Evolutionary conservation across 1,140 invertebrate genomes (phyloP).

Genomic region (Halictus rubicundus): DNA sequence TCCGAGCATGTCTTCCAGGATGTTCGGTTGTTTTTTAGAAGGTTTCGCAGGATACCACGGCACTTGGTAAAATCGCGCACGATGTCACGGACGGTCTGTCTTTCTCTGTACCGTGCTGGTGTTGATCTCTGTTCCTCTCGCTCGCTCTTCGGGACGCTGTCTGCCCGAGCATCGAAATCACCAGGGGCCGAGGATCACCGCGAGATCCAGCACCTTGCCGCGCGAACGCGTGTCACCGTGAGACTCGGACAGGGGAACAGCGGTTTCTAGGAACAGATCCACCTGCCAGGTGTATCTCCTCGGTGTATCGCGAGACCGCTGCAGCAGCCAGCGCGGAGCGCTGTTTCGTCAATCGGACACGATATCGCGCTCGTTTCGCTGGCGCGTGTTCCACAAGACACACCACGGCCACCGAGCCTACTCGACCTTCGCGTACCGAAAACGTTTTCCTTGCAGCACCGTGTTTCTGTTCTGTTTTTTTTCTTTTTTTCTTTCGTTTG

Average conservation of each 20-base stretch:
- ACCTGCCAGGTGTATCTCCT: slow-evolving; percentile 24
- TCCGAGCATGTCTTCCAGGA: slow-evolving; percentile 6
- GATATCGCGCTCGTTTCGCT: not conserved
- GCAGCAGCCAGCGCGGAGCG: not conserved
- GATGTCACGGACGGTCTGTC: not conserved
- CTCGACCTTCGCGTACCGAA: slow-evolving; percentile 42
- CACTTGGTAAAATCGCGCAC: slow-evolving; percentile 28
- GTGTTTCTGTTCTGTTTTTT: too few species aligned
- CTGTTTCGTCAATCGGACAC: too few species aligned
- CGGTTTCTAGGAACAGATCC: slow-evolving; percentile 27
- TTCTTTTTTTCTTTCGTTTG: too few species aligned
- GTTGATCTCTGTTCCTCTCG: not conserved
- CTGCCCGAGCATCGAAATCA: slow-evolving; percentile 58
- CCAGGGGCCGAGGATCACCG: slow-evolving; percentile 32
- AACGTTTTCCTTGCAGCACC: slow-evolving; percentile 38
- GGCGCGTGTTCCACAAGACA: not conserved
- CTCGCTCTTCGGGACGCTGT: slow-evolving; percentile 26
- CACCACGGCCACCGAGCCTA: not conserved
- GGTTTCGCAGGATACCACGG: not conserved
- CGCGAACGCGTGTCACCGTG: not conserved
- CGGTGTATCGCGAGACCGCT: not conserved
- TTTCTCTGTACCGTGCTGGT: too few species aligned
- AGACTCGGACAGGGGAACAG: too few species aligned
- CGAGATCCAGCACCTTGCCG: slow-evolving; percentile 6
- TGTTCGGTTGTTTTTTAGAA: not conserved